These are phyloP conservation scores for Streblospio benedicti DNA, from an alignment of 1,140 invertebrate species.

Conservation along the genomic window DNA sequence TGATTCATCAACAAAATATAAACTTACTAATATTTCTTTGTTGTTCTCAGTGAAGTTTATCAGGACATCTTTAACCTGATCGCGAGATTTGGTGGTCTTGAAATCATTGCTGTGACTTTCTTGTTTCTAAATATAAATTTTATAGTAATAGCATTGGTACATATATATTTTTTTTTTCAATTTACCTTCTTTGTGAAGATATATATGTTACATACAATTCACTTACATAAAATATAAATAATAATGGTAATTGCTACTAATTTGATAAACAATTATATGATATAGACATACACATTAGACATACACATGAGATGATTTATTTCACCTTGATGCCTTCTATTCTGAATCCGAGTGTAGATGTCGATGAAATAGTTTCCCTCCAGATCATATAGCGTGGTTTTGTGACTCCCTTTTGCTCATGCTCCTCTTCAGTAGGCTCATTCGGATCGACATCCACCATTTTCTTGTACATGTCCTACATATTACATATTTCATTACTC, in stretches of 20 bases:
- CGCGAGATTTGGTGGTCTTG: constrained; percentile 82
- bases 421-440: constrained; percentile 84
- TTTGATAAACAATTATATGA: neutral
- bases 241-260: neutral
- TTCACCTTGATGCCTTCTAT: constrained; percentile 86
- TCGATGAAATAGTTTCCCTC: constrained; percentile 94
- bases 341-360: constrained; percentile 84
- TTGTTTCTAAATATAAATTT: neutral
- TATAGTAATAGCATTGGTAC: neutral
- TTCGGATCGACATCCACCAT: constrained; percentile 89
- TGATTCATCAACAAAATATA: neutral
- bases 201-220: no score
- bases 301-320: no score
- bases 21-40: constrained; percentile 64
- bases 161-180: no score
- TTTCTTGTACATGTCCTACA: constrained; percentile 90
- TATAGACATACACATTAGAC: neutral
- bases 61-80: constrained; percentile 74
- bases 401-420: constrained; percentile 77
- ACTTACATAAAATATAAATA: neutral
- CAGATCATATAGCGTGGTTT: constrained; percentile 96
- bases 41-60: constrained; percentile 72
- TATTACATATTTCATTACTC: no score
- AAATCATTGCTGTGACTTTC: constrained; percentile 70
- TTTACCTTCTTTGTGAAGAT: no score